A percentile compares a stretch with the other conserved stretches of the same genome.
phyloP scores from a whole-genome alignment of 2,888 invertebrate species.

The Morpho achilles region DNA sequence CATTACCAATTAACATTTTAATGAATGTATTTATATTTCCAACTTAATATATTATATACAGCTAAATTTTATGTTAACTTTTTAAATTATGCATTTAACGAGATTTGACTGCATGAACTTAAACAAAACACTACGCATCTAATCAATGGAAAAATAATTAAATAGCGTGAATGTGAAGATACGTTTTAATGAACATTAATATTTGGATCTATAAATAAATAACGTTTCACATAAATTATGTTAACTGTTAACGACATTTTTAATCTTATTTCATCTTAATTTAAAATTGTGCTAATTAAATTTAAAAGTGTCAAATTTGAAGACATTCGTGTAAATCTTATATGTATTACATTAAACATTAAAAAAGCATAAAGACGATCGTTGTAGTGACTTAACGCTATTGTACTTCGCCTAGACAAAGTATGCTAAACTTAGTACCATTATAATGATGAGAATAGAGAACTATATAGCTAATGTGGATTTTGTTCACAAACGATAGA shows the following conservation, averaged over 20 bases:
- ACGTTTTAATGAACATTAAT: conserved; percentile 17
- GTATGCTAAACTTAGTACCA: conserved; percentile 35
- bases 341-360: conserved; percentile 36
- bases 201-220: conserved; percentile 37
- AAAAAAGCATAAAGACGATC: conserved; percentile 62
- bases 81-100: conserved; percentile 68
- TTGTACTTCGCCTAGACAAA: conserved; percentile 34
- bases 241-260: conserved; percentile 44
- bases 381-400: conserved; percentile 61
- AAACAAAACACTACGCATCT: conserved; percentile 38
- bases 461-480: conserved; percentile 38
- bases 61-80: conserved; percentile 3
- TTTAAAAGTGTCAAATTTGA: conserved; percentile 58
- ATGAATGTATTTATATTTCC: conserved; percentile 29
- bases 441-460: conserved; percentile 34
- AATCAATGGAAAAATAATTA: conserved; percentile 32
- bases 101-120: conserved; percentile 82
- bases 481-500: conserved; percentile 44
- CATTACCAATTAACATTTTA: conserved; percentile 35
- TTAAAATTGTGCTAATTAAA: conserved; percentile 65
- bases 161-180: conserved; percentile 24
- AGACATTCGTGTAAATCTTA: conserved; percentile 45
- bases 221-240: conserved; percentile 36
- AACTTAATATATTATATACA: conserved; percentile 26
- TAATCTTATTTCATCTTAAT: conserved; percentile 53